A percentile compares a stretch with the other conserved stretches of the same genome.
These are phyloP conservation scores for Scotopteryx bipunctaria DNA, from an alignment of 2,888 invertebrate genomes.

Conservation along the genomic window DNA sequence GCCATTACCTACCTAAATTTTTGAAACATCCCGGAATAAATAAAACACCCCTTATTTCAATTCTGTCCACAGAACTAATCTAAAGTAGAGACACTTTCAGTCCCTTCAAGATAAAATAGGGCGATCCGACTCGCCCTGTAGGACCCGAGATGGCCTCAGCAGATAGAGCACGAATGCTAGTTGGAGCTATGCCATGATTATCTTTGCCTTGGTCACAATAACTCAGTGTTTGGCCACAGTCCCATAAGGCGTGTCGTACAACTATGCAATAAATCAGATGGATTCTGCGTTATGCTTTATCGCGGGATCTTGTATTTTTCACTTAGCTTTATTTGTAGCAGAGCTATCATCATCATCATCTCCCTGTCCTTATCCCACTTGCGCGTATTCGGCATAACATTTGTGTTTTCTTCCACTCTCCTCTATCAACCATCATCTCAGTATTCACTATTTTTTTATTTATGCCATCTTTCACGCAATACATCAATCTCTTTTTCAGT, in stretches of 20 bases:
- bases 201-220: slow-evolving; percentile 29
- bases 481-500: too few species aligned
- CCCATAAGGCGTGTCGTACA: slow-evolving; percentile 27
- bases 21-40: too few species aligned
- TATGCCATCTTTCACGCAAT: too few species aligned
- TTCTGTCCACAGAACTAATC: slow-evolving; percentile 27
- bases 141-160: slow-evolving; percentile 29
- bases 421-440: too few species aligned
- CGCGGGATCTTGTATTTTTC: slow-evolving; percentile 12
- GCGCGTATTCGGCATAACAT: too few species aligned
- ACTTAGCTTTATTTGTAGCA: slow-evolving; percentile 19
- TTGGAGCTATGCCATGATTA: slow-evolving; percentile 36
- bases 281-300: slow-evolving; percentile 12
- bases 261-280: slow-evolving; percentile 25
- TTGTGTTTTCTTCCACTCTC: too few species aligned
- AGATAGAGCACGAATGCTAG: slow-evolving; percentile 38
- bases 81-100: slow-evolving; percentile 25
- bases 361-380: too few species aligned
- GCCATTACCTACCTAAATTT: too few species aligned
- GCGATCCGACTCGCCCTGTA: slow-evolving; percentile 27
- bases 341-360: too few species aligned
- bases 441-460: too few species aligned
- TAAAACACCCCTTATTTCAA: background rate
- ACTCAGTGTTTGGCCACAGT: slow-evolving; percentile 33
- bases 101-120: slow-evolving; percentile 31